phyloP scores from a whole-genome alignment of 2,888 invertebrate species.

The Aethes cnicana region DNA sequence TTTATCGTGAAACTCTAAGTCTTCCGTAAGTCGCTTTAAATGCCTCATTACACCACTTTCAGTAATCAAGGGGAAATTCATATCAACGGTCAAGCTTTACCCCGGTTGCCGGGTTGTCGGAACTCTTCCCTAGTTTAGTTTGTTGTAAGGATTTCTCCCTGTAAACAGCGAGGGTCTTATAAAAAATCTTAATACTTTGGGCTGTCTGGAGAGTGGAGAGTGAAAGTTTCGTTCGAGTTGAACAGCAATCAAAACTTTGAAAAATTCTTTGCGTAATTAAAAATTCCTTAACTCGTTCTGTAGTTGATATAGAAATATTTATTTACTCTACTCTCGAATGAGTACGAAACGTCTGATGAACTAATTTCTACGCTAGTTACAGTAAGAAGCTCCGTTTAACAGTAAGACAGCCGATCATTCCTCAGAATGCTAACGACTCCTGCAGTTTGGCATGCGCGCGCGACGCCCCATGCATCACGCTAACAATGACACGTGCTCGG shows the following conservation, averaged over 20 bases:
- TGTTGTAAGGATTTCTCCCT: constrained; percentile 53
- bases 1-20: not conserved
- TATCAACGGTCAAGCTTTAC: constrained; percentile 28
- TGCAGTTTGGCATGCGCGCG: constrained; percentile 16
- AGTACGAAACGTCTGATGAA: too few species aligned
- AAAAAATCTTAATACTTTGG: constrained; percentile 61
- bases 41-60: not conserved
- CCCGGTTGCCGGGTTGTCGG: not conserved
- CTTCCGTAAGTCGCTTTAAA: not conserved
- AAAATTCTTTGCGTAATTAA: constrained; percentile 64
- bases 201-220: constrained; percentile 46
- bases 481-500: constrained; percentile 26
- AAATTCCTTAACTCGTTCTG: constrained; percentile 37
- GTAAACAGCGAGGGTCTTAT: constrained; percentile 51
- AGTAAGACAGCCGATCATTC: constrained; percentile 9
- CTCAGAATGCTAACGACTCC: constrained; percentile 11
- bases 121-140: constrained; percentile 40
- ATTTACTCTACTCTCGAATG: not conserved
- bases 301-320: constrained; percentile 13
- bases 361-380: too few species aligned
- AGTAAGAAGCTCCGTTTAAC: not conserved
- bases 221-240: constrained; percentile 55
- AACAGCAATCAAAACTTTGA: constrained; percentile 59
- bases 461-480: constrained; percentile 22
- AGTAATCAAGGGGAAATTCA: constrained; percentile 4